Percentiles rank a stretch among this genome's conserved stretches.
Conservation (phyloP, 2,888 invertebrate genomes). For the Eupeodes latifasciatus region DNA sequence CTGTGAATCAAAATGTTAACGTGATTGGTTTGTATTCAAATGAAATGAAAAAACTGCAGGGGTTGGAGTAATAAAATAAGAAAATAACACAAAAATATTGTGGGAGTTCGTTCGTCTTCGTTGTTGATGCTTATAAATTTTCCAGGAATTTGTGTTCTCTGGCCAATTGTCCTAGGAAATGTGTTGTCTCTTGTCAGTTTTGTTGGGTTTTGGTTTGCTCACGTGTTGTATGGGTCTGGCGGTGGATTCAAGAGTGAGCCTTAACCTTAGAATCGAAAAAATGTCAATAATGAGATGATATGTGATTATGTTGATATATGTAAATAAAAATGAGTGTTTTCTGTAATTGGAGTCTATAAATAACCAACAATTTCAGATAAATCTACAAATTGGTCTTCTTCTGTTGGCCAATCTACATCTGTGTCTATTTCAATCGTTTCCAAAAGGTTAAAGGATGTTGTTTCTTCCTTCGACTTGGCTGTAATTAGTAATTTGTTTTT, state of each 20-base stretch:
- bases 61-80: slow-evolving; percentile 1
- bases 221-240: slow-evolving; percentile 10
- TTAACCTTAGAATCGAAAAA: slow-evolving; percentile 27
- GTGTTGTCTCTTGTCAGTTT: neutral
- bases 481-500: too few species aligned
- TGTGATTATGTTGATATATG: neutral
- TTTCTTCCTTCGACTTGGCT: too few species aligned
- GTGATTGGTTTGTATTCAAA: slow-evolving; percentile 59
- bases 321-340: neutral
- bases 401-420: too few species aligned
- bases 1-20: slow-evolving; percentile 62
- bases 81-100: neutral
- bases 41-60: neutral
- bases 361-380: too few species aligned
- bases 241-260: neutral
- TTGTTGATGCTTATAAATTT: neutral
- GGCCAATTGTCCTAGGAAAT: neutral
- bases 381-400: too few species aligned
- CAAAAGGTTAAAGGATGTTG: too few species aligned
- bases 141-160: neutral
- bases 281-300: neutral
- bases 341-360: too few species aligned
- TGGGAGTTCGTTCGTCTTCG: neutral
- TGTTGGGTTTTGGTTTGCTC: neutral
- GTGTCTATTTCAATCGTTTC: too few species aligned